These are phyloP conservation scores for Drosophila niveifrons DNA, from an alignment of 2,888 invertebrate genomes.

Conservation along the genomic window DNA sequence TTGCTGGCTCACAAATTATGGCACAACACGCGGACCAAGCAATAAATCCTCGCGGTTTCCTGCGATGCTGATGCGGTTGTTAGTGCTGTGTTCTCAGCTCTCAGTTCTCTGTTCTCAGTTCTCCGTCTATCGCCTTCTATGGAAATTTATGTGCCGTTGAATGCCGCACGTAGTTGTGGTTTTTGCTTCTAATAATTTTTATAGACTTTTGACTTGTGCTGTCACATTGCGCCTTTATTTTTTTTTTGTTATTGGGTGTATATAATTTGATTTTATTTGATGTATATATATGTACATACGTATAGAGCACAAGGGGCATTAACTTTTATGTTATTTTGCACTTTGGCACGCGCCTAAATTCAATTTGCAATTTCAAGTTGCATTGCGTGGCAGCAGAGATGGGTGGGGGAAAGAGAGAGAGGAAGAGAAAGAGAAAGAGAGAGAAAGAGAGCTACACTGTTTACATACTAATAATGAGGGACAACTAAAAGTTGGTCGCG, in stretches of 20 bases:
- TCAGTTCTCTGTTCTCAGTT: slow-evolving; percentile 23
- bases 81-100: slow-evolving; percentile 17
- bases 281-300: slow-evolving; percentile 9
- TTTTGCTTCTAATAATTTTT: not conserved
- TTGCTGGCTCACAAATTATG: slow-evolving; percentile 37
- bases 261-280: slow-evolving; percentile 4
- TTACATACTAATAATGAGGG: slow-evolving; percentile 19
- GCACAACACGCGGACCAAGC: slow-evolving; percentile 32
- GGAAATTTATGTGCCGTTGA: slow-evolving; percentile 57
- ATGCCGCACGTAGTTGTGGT: slow-evolving; percentile 23
- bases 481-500: slow-evolving; percentile 11
- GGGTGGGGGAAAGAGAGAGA: not conserved
- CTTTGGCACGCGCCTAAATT: slow-evolving; percentile 67
- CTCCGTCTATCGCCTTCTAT: slow-evolving; percentile 26
- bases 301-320: slow-evolving; percentile 2
- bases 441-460: slow-evolving; percentile 1
- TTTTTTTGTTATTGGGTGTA: not conserved
- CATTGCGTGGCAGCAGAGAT: slow-evolving; percentile 8
- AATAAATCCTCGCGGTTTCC: slow-evolving; percentile 57
- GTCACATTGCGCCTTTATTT: slow-evolving; percentile 24
- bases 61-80: slow-evolving; percentile 3
- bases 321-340: slow-evolving; percentile 46
- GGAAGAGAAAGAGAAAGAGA: not conserved
- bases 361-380: slow-evolving; percentile 56
- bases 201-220: not conserved